A percentile compares a stretch with the other conserved stretches of the same genome.
These are phyloP conservation scores for Nannospalax galili DNA, from an alignment of 2,113 vertebrate species.

Conservation along the genomic window DNA sequence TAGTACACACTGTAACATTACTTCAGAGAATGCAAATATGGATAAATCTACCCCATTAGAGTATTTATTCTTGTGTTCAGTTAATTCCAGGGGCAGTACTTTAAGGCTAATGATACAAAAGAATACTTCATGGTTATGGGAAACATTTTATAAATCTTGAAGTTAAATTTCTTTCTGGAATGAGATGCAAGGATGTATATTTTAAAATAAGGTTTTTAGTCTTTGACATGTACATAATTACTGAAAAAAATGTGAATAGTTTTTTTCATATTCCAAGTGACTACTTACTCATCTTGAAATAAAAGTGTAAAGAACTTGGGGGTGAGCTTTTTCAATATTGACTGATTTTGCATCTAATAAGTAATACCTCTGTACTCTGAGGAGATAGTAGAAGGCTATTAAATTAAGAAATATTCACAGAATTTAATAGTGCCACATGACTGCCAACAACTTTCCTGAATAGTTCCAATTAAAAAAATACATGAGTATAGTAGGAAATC, in stretches of 20 bases:
- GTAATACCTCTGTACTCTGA: neutral
- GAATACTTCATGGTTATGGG: no score
- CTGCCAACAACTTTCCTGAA: neutral
- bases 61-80: neutral
- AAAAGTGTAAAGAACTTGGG: neutral
- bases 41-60: neutral
- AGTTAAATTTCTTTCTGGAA: no score
- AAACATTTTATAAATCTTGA: no score
- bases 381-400: neutral
- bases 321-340: neutral
- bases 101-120: neutral
- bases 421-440: neutral
- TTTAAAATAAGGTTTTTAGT: neutral
- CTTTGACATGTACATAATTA: neutral
- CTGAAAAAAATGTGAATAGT: neutral
- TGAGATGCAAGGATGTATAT: neutral
- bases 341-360: neutral
- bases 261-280: neutral
- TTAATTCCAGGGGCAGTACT: neutral
- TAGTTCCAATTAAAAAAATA: neutral
- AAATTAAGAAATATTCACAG: neutral
- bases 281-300: neutral
- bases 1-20: neutral
- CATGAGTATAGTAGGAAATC: neutral
- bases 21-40: neutral